These are phyloP conservation scores for Apodemia duryi DNA, from an alignment of 2,888 invertebrate genomes.

Conservation along the genomic window DNA sequence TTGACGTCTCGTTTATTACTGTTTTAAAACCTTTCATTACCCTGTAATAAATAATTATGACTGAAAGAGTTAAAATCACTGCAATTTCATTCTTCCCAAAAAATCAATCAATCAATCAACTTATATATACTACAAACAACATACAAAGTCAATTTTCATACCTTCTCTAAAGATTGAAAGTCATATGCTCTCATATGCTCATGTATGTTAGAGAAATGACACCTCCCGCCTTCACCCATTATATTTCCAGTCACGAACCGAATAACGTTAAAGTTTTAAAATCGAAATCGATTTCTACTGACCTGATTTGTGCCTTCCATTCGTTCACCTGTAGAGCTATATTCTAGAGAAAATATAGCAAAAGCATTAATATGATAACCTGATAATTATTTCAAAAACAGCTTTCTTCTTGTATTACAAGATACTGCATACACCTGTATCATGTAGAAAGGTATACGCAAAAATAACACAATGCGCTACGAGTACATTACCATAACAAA, in stretches of 20 bases:
- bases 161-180: neutral
- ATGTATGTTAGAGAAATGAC: constrained; percentile 29
- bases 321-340: constrained; percentile 39
- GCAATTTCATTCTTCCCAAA: too few species aligned
- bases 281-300: constrained; percentile 47
- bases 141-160: too few species aligned
- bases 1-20: too few species aligned
- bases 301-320: constrained; percentile 44
- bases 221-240: constrained; percentile 28
- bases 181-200: constrained; percentile 17
- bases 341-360: constrained; percentile 21
- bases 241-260: constrained; percentile 36
- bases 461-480: neutral
- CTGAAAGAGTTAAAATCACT: too few species aligned
- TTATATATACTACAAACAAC: too few species aligned
- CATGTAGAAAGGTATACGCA: neutral
- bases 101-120: too few species aligned
- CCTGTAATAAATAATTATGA: too few species aligned
- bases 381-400: constrained; percentile 16
- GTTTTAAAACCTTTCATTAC: too few species aligned
- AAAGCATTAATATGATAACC: constrained; percentile 7
- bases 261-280: constrained; percentile 42
- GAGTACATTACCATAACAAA: too few species aligned
- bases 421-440: neutral
- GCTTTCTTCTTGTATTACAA: neutral